Percentiles rank a stretch among this genome's conserved stretches.
Evolutionary conservation across 1,140 invertebrate genomes (phyloP).

Genomic region (Drosophila teissieri): DNA sequence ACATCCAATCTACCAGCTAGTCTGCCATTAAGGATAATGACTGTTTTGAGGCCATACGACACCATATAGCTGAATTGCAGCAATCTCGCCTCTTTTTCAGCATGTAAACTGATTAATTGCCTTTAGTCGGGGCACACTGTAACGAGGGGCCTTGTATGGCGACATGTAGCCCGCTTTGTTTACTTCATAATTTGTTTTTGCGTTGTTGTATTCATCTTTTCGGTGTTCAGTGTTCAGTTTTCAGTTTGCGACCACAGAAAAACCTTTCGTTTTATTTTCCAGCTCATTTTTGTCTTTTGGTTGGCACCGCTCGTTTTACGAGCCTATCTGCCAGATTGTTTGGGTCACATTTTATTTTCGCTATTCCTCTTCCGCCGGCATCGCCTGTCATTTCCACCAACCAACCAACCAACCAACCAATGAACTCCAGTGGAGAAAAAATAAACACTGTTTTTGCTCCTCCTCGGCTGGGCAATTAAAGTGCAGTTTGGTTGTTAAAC

Average conservation of each 20-base stretch:
- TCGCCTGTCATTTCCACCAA: slow-evolving; percentile 53
- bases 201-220: slow-evolving; percentile 42
- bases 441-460: slow-evolving; percentile 45
- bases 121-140: slow-evolving; percentile 21
- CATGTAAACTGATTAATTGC: not conserved
- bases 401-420: not conserved
- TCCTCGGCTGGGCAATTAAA: slow-evolving; percentile 70
- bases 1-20: too few species aligned
- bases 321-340: slow-evolving; percentile 62
- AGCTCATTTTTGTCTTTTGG: slow-evolving; percentile 39
- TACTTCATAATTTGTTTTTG: slow-evolving; percentile 69
- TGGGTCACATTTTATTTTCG: slow-evolving; percentile 48
- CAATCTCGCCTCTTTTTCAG: not conserved
- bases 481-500: slow-evolving; percentile 73
- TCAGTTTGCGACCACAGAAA: slow-evolving; percentile 45
- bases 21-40: not conserved
- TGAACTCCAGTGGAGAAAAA: slow-evolving; percentile 15
- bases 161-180: slow-evolving; percentile 62
- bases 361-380: slow-evolving; percentile 53
- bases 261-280: slow-evolving; percentile 59
- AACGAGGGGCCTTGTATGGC: slow-evolving; percentile 18
- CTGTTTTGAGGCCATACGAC: not conserved
- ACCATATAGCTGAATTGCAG: not conserved
- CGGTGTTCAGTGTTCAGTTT: slow-evolving; percentile 5
- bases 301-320: slow-evolving; percentile 66